Evolutionary conservation across 2,113 vertebrate species (phyloP), one percentile per base, ranked within the genome.

Genomic region (Ivindomyrus marchei): DNA sequence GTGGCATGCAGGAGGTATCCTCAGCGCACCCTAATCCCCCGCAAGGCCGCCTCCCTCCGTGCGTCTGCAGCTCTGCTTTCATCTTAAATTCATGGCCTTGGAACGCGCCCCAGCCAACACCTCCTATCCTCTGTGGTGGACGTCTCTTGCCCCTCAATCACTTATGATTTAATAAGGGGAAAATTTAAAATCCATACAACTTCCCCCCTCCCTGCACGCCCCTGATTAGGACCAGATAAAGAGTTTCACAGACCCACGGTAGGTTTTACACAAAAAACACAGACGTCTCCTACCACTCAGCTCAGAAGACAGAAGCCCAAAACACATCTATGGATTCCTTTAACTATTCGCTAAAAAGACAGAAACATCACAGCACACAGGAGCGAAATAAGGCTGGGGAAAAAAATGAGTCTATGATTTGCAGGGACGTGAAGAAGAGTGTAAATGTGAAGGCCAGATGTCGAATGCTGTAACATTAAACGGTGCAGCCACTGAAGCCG

Each of bases 1-100:
- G 90, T 90, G 89, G 89, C 88, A 88, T 94, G 89, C 27, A 58
- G 90, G 91, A 95, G 88, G 93, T 94, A 92, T 92, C 84, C 89
- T 47, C 89, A 89, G 92, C 83, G 90, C 91, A 88, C 88, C 90
- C 90, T 86, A 93, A 91, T 93, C 91, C 92, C 92, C 90, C 77
- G 88, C 92, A 94, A 91, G 90, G 87, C 88, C 91, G 84, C 90
- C 90, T 92, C 89, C 66, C 86, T 31, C 19, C 86, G 74, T 87
- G 86, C 89, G 89, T 92, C 92, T 91, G 87, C 77, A 85, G 24
- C 90, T 88, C 88, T 88, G 85, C 89, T 89, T 94, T 94, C 91
- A 94, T 95, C 93, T 95, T 94, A 93, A 93, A 95, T 93, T 94
- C 92, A 95, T 94, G 92, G 70, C 92, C 62, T 19, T 90, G 92